A percentile compares a stretch with the other conserved stretches of the same genome.
Evolutionary conservation across 1,140 invertebrate genomes (phyloP).

Genomic region (Latrodectus geometricus): DNA sequence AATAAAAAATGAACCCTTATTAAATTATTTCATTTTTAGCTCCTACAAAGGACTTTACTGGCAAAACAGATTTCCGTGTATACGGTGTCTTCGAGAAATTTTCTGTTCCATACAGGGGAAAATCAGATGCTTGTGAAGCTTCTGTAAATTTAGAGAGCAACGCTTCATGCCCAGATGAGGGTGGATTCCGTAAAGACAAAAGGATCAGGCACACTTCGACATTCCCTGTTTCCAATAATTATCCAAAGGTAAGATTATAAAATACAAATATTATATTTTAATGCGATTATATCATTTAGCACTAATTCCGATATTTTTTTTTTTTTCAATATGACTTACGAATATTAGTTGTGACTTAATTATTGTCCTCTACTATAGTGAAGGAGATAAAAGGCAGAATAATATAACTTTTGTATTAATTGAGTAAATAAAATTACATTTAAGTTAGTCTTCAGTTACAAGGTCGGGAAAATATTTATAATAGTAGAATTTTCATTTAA

Average conservation of each 20-base stretch:
- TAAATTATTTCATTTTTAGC: neutral
- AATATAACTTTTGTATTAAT: too few species aligned
- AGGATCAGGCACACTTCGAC: constrained; percentile 14
- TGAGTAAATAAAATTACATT: too few species aligned
- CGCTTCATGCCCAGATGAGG: neutral
- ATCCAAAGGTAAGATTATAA: constrained; percentile 36
- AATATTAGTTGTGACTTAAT: too few species aligned
- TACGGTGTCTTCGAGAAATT: constrained; percentile 50
- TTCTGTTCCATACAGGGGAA: constrained; percentile 35
- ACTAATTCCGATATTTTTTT: too few species aligned
- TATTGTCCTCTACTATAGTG: too few species aligned
- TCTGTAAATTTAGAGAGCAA: neutral
- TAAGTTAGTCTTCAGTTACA: too few species aligned
- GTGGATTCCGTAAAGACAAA: neutral
- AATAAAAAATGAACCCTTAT: too few species aligned
- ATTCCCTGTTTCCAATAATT: constrained; percentile 22
- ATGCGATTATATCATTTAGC: too few species aligned
- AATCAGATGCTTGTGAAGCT: constrained; percentile 12
- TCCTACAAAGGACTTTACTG: constrained; percentile 6
- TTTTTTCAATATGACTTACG: too few species aligned
- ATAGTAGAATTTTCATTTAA: too few species aligned
- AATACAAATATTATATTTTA: neutral
- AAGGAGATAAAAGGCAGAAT: too few species aligned
- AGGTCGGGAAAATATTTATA: too few species aligned
- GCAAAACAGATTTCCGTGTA: constrained; percentile 37